Base-by-base conservation (phyloP, 2,888 invertebrate genomes). In the Disparrhopalites patrizii region DNA sequence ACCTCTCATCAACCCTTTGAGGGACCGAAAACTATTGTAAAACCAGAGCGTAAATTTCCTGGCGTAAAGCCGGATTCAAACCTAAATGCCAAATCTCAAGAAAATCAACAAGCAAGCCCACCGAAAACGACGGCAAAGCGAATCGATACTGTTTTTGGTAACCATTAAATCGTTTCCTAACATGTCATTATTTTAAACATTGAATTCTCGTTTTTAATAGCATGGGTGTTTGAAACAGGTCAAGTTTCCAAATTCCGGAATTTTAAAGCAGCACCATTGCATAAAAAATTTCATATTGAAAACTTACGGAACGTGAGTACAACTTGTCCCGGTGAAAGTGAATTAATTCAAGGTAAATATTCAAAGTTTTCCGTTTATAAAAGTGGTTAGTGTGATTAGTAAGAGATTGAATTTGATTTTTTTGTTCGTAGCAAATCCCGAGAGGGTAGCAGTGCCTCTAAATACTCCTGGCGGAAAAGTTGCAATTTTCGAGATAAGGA, bases 181-280 rank as follows among this genome's bases (percentile, higher is more conserved):
- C n/a, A n/a, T n/a, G n/a, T n/a, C n/a, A n/a, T n/a, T n/a, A n/a
- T n/a, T 36, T 36, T 36, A 36, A 36, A 36, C 36, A 7, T 36
- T 10, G 15, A 36, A 10, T 10, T 7, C 36, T 10, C 15, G 36
- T 36, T 15, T 43, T 43, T 43, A 43, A 5, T n/a, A n/a, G 5
- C n/a, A n/a, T n/a, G n/a, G 13, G 8, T 36, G 36, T 40, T 40
- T n/a, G n/a, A n/a, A n/a, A 28, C 74, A 87, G 88, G 87, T 57
- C 86, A 89, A 76, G 92, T 91, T 38, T 93, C 94, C 0, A 96
- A 96, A 79, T 96, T 93, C 80, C 86, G 94, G 1, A 94, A 95
- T 78, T 80, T 96, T 76, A 93, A 93, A 78, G 95, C 94, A 33
- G 91, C 91, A 3, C 87, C 92, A 0, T 88, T 89, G 0, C 94